Conservation (phyloP, 2,797 vertebrate species). For the Loris lydekkerianus region DNA sequence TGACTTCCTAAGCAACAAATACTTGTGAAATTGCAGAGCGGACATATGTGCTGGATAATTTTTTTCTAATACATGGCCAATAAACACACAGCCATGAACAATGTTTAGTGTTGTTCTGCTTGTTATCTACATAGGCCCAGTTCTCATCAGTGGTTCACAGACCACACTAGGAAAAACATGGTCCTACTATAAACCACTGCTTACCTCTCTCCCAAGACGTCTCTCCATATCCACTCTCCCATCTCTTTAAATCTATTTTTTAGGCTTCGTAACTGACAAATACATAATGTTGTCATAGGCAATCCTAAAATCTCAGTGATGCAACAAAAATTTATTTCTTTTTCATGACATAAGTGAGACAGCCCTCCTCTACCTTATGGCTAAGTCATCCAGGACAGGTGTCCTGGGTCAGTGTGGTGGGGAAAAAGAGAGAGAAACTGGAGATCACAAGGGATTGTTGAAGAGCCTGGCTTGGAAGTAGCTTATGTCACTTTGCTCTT, state of each 20-base stretch:
- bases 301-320: background rate
- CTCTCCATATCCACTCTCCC: background rate
- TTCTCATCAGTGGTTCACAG: background rate
- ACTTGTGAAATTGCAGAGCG: conserved; percentile 12
- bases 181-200: background rate
- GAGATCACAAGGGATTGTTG: background rate
- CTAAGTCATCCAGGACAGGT: background rate
- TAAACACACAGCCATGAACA: background rate
- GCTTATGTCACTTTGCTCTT: background rate
- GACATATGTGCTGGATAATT: background rate
- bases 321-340: background rate
- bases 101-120: background rate
- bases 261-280: background rate
- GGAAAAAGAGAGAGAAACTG: background rate
- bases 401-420: background rate
- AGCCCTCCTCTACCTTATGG: background rate
- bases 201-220: background rate
- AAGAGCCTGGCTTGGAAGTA: background rate
- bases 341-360: background rate
- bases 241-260: background rate
- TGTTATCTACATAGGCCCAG: background rate
- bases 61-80: background rate
- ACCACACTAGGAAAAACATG: background rate
- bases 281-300: background rate
- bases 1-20: conserved; percentile 12